A percentile compares a stretch with the other conserved stretches of the same genome.
These are phyloP conservation scores for Coracias cyanogaster DNA, from an alignment of 2,797 vertebrate genomes.

Conservation along the genomic window DNA sequence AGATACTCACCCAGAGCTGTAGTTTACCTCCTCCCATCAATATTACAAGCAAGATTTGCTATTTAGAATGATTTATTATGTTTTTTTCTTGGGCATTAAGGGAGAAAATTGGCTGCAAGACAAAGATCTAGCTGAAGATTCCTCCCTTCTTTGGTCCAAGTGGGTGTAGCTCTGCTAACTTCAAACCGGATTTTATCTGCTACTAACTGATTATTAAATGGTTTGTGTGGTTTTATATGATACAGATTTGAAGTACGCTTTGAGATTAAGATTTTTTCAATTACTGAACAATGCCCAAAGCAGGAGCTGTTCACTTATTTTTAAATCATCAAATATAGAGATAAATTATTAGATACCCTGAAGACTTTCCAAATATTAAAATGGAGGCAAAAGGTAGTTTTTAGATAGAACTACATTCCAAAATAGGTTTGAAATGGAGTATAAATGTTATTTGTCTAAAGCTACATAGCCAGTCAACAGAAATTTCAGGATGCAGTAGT, in stretches of 20 bases:
- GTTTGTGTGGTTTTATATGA: slow-evolving; percentile 40
- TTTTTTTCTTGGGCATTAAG: background rate
- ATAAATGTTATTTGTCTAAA: background rate
- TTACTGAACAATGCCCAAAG: slow-evolving; percentile 52
- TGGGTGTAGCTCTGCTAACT: slow-evolving; percentile 9
- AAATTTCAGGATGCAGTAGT: background rate
- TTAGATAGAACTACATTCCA: background rate
- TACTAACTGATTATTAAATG: slow-evolving; percentile 46
- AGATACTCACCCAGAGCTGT: background rate
- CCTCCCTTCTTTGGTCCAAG: background rate
- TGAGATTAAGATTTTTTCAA: slow-evolving; percentile 46
- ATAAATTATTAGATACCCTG: slow-evolving; percentile 8
- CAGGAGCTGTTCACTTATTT: slow-evolving; percentile 32
- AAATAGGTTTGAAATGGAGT: background rate
- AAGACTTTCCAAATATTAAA: slow-evolving; percentile 19
- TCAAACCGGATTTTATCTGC: slow-evolving; percentile 39
- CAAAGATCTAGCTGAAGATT: background rate
- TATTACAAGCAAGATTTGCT: background rate
- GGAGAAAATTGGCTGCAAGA: background rate
- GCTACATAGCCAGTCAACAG: background rate
- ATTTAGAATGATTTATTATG: background rate
- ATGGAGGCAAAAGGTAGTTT: background rate
- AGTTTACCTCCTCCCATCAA: background rate
- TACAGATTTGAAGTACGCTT: slow-evolving; percentile 17
- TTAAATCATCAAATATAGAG: slow-evolving; percentile 16